These are phyloP conservation scores for Zaprionus taronus DNA, from an alignment of 1,140 invertebrate genomes.

Conservation along the genomic window DNA sequence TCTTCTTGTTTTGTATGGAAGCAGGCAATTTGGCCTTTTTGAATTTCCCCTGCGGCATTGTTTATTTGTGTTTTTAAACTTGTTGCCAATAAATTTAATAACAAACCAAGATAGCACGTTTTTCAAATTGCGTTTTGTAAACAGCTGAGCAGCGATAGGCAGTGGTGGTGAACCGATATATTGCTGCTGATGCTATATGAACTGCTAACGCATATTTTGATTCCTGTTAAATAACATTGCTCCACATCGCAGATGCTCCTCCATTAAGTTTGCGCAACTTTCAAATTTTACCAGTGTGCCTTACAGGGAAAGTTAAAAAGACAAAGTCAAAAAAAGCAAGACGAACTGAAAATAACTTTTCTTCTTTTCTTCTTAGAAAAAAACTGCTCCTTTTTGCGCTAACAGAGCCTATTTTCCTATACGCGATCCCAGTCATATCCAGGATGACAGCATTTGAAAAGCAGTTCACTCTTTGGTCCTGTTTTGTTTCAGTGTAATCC, in stretches of 20 bases:
- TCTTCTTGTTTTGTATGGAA: constrained; percentile 85
- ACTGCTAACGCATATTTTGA: constrained; percentile 2
- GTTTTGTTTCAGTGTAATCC: too few relatives aligned
- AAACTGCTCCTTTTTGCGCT: too few relatives aligned
- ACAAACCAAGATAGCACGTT: constrained; percentile 52
- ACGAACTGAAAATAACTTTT: too few relatives aligned
- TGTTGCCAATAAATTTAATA: neutral
- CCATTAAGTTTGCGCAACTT: neutral
- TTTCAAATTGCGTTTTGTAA: constrained; percentile 42
- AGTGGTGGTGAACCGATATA: constrained; percentile 22
- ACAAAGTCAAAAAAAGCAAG: too few relatives aligned
- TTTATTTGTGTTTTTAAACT: constrained; percentile 17
- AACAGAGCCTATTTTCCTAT: too few relatives aligned
- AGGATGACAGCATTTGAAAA: neutral
- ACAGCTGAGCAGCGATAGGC: constrained; percentile 26
- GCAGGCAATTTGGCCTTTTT: constrained; percentile 86
- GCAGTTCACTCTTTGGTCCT: too few relatives aligned
- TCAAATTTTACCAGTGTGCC: neutral
- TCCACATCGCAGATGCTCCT: neutral
- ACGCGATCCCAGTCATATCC: too few relatives aligned
- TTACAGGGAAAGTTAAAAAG: too few relatives aligned
- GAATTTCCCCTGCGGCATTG: constrained; percentile 87
- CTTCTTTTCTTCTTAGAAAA: too few relatives aligned
- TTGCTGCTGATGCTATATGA: neutral
- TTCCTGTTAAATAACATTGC: constrained; percentile 2